phyloP scores from a whole-genome alignment of 1,140 invertebrate species.

The Tetramorium alpestre region DNA sequence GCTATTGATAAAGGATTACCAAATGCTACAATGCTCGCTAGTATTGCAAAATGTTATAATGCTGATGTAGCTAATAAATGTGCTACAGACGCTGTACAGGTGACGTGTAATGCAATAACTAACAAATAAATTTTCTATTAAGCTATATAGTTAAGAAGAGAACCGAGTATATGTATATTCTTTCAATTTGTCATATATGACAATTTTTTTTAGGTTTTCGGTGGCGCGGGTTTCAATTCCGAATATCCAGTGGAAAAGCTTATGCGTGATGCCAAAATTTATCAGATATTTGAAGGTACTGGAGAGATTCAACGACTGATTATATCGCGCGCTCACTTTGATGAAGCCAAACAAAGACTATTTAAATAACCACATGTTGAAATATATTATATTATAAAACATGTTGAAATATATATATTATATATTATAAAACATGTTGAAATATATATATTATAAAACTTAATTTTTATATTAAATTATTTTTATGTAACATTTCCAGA shows the following conservation, averaged over 20 bases:
- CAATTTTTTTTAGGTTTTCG: constrained; percentile 91
- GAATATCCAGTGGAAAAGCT: constrained; percentile 99
- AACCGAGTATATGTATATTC: neutral
- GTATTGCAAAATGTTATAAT: constrained; percentile 97
- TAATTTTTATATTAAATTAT: neutral
- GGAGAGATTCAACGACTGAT: constrained; percentile 98
- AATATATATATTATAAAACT: neutral
- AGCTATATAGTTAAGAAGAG: neutral
- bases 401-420: neutral
- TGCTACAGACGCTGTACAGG: constrained; percentile 97
- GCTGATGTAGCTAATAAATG: constrained; percentile 97
- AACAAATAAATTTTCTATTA: neutral
- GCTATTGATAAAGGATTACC: constrained; percentile 92
- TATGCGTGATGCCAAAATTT: constrained; percentile 99
- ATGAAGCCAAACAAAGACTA: constrained; percentile 31
- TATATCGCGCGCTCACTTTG: constrained; percentile 93
- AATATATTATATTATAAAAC: too few relatives aligned
- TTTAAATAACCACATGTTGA: neutral
- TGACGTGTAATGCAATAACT: constrained; percentile 66
- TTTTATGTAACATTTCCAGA: neutral
- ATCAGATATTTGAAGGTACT: constrained; percentile 99
- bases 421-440: too few relatives aligned
- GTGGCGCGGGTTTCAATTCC: constrained; percentile 98
- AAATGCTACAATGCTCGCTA: constrained; percentile 83
- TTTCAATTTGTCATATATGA: neutral